Conservation (phyloP, 1,140 invertebrate genomes). For the Calycopis cecrops region DNA sequence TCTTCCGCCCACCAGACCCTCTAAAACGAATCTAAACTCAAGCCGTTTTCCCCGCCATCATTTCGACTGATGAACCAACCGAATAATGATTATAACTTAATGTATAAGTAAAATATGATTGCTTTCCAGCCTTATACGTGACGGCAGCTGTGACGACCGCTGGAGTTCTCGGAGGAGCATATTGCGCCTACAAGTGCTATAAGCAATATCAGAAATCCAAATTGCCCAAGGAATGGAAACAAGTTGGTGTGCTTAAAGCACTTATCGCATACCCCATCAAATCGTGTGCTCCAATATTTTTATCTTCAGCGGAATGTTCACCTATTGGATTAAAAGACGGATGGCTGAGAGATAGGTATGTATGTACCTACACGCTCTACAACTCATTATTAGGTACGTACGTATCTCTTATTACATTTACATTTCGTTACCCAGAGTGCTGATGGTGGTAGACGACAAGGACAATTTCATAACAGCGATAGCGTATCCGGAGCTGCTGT, state of each 20-base stretch:
- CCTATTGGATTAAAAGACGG: slow-evolving; percentile 69
- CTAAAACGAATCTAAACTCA: too few species aligned
- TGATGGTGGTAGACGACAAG: slow-evolving; percentile 76
- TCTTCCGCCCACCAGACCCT: too few species aligned
- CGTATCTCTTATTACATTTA: too few species aligned
- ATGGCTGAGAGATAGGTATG: slow-evolving; percentile 75
- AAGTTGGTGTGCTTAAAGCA: slow-evolving; percentile 74
- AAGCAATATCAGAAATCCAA: slow-evolving; percentile 32
- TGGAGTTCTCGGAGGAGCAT: slow-evolving; percentile 41
- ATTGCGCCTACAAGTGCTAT: slow-evolving; percentile 42
- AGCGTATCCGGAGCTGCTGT: slow-evolving; percentile 71
- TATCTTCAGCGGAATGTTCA: slow-evolving; percentile 68
- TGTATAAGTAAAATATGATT: too few species aligned
- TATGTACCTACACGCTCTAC: too few species aligned
- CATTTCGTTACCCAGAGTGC: slow-evolving; percentile 41
- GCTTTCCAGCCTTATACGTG: slow-evolving; percentile 34
- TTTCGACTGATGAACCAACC: too few species aligned
- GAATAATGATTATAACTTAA: too few species aligned
- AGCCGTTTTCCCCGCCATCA: too few species aligned
- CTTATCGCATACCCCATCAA: slow-evolving; percentile 75
- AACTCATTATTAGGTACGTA: too few species aligned
- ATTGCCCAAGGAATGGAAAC: slow-evolving; percentile 49
- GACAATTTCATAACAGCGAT: slow-evolving; percentile 75
- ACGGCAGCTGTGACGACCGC: slow-evolving; percentile 38
- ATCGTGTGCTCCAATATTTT: slow-evolving; percentile 65